A percentile compares a stretch with the other conserved stretches of the same genome.
Evolutionary conservation across 2,797 vertebrate species (phyloP).

Genomic region (Masticophis lateralis): DNA sequence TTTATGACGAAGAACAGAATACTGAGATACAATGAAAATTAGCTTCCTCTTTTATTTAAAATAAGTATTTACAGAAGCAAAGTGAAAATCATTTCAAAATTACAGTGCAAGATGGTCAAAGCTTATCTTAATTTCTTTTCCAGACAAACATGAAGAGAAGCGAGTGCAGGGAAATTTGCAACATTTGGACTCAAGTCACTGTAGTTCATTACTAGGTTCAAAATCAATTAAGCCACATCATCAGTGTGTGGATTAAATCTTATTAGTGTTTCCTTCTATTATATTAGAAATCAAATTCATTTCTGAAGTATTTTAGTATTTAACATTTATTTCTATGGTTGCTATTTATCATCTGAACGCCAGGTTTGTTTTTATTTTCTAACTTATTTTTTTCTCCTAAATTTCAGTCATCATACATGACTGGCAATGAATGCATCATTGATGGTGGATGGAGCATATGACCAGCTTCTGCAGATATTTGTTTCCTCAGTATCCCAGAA

Average conservation of each 20-base stretch:
- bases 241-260: neutral
- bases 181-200: neutral
- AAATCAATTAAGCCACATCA: neutral
- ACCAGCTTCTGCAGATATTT: conserved; percentile 45
- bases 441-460: conserved; percentile 94
- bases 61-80: neutral
- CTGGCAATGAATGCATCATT: conserved; percentile 89
- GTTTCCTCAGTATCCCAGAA: neutral
- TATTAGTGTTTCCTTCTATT: neutral
- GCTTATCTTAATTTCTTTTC: neutral
- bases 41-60: neutral
- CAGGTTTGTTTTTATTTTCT: neutral
- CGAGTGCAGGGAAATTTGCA: neutral
- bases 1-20: neutral
- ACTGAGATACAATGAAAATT: neutral
- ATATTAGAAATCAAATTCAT: neutral
- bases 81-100: neutral
- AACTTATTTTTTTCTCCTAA: neutral
- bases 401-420: conserved; percentile 87
- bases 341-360: neutral
- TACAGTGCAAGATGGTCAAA: neutral
- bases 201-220: neutral
- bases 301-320: neutral
- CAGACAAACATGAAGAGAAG: neutral
- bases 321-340: neutral